Evolutionary conservation across 2,797 vertebrate genomes (phyloP), one percentile per base, ranked within the genome.

Genomic region (Rhyacichthys aspro): DNA sequence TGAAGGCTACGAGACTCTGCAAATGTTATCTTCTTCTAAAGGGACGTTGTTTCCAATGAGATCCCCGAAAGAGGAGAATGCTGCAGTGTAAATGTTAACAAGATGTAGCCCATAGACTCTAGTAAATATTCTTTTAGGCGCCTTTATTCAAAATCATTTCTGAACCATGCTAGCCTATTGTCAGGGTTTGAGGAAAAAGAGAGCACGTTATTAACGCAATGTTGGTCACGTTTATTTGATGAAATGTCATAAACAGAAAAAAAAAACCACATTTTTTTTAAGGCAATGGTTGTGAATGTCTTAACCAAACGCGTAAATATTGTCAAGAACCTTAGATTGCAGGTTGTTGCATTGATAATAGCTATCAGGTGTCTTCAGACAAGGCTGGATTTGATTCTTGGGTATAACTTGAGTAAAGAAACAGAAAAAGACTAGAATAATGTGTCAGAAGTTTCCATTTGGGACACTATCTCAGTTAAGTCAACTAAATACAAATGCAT

Each of bases 141-240:
- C 15, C 36, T 8, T 37, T 50, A 18, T 50, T 17, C 5, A 34
- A 39, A 63, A 58, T 11, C 42, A 12, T 54, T 37, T 39, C 11
- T 71, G 0, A 66, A 56, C 1, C 37, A 11, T 41, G 7, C 49
- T 1, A 3, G 23, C 43, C 64, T 64, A 57, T 81, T 84, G 70
- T 76, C 48, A 74, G 55, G 43, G 11, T 56, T 63, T 44, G 38
- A 38, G 9, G 23, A 53, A 61, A 7, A 7, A 32, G 9, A 69
- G 11, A 46, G 44, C 16, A 14, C 23, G 3, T 28, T 28, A 32
- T 8, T 11, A 7, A 32, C 45, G 14, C 28, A n/a, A 28, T 28
- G 23, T 28, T 28, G 23, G 23, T 23, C 5, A 23, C 19, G 5
- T 23, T 23, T 23, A 23, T 23, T 23, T 2, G 14, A 45, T 12